Conservation (phyloP, 2,888 invertebrate species). For the Acanthosepion pharaonis region DNA sequence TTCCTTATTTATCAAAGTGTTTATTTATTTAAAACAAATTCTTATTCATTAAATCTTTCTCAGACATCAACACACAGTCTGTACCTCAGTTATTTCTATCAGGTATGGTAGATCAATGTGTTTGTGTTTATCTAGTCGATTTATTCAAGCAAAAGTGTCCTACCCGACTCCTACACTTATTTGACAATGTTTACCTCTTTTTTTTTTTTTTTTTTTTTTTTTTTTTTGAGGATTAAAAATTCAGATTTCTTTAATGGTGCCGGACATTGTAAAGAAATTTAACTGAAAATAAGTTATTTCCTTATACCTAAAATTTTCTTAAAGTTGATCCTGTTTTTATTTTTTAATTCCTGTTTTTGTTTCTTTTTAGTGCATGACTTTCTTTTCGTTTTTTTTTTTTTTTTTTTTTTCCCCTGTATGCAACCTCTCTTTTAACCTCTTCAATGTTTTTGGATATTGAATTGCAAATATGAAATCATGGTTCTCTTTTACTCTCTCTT, state of each 20-base stretch:
- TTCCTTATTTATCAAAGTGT: neutral
- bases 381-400: neutral
- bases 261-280: neutral
- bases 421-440: neutral
- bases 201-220: too few relatives aligned
- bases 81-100: neutral
- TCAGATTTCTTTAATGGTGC: neutral
- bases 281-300: neutral
- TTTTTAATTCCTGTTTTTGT: neutral
- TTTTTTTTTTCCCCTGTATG: neutral
- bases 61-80: neutral
- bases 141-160: neutral
- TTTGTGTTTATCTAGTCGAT: slow-evolving; percentile 15
- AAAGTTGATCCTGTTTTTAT: neutral
- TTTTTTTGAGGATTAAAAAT: neutral
- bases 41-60: neutral
- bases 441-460: neutral
- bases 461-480: neutral
- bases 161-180: neutral
- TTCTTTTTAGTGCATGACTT: neutral
- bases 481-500: neutral
- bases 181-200: neutral
- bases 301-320: neutral
- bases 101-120: neutral
- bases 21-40: neutral